Percentiles rank a stretch among this genome's conserved stretches.
phyloP scores from a whole-genome alignment of 2,888 invertebrate species.

The Trichacis sp. region DNA sequence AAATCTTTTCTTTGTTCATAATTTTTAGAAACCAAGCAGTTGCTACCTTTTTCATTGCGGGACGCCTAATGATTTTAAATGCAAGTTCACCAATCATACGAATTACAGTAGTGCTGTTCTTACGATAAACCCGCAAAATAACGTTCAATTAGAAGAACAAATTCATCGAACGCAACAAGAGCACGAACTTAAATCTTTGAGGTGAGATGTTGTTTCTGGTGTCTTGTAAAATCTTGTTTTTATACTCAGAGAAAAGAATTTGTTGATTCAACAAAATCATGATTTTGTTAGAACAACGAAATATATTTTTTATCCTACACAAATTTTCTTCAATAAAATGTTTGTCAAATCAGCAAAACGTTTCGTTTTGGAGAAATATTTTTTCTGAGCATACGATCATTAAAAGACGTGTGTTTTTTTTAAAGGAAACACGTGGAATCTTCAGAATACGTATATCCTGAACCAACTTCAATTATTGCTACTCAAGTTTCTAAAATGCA shows the following conservation, averaged over 20 bases:
- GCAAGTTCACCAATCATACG: slow-evolving; percentile 89
- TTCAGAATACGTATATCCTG: slow-evolving; percentile 54
- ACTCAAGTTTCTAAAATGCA: slow-evolving; percentile 50
- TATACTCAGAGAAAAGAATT: no score
- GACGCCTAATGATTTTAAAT: slow-evolving; percentile 89
- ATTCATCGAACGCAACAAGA: slow-evolving; percentile 81
- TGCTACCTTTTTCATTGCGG: slow-evolving; percentile 94
- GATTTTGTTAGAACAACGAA: no score
- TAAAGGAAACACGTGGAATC: slow-evolving; percentile 52
- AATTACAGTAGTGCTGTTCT: slow-evolving; percentile 91
- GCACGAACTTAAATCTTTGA: slow-evolving; percentile 77
- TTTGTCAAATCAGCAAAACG: no score
- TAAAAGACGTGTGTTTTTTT: not conserved
- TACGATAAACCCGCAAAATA: slow-evolving; percentile 73
- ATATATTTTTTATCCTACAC: no score
- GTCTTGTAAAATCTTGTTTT: no score
- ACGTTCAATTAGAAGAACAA: slow-evolving; percentile 76
- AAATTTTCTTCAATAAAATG: no score
- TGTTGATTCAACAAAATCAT: no score
- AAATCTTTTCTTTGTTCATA: no score
- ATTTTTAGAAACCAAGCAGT: slow-evolving; percentile 83
- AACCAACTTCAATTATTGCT: slow-evolving; percentile 43
- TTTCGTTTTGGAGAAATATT: no score
- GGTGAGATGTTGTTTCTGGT: no score
- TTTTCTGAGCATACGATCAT: no score